Base-by-base conservation (phyloP, 2,797 vertebrate genomes). In the Triplophysa bombifrons region DNA sequence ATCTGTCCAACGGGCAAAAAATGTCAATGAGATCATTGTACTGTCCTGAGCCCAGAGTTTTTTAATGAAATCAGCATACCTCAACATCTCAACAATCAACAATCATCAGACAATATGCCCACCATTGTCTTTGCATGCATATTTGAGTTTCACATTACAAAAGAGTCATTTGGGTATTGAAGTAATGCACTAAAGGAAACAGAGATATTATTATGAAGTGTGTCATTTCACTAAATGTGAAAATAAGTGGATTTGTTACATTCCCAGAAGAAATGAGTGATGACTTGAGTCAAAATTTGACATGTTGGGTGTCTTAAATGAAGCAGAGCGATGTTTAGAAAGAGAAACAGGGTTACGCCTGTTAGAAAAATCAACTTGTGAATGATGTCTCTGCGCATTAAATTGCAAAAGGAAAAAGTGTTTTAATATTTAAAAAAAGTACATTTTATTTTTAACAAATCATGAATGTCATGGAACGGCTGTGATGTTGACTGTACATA, bases 11-110 rank as follows among this genome's bases (percentile, higher is more conserved):
- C 19, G 51, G 53, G 20, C 41, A 61, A 34, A 55, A 68, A 73
- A 78, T 78, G 64, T 82, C 69, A 82, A 20, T 4, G 14, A 51
- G 53, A 53, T 68, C 30, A 82, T 73, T 73, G 58, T 53, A 34
- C 25, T 70, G 41, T 77, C 27, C 63, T 13, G 41, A 55, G 46
- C 60, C 22, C 22, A 30, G 27, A 51, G 58, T 60, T 68, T 27
- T 2, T 11, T 30, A 58, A 67, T 69, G 51, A 73, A 77, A 55
- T 17, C 34, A 78, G 30, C 51, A 48, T 14, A 53, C 51, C 41
- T 58, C 51, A 41, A 76, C 50, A 25, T 48, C 73, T 17, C 53
- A 11, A n/a, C n/a, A n/a, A n/a, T n/a, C n/a, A n/a, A n/a, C 20
- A 25, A 20, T 68, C 64, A 74, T 74, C 55, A 51, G 41, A 60